Evolutionary conservation across 2,888 invertebrate species (phyloP), one percentile per base, ranked within the genome.

Genomic region (Pristionchus japonicus): DNA sequence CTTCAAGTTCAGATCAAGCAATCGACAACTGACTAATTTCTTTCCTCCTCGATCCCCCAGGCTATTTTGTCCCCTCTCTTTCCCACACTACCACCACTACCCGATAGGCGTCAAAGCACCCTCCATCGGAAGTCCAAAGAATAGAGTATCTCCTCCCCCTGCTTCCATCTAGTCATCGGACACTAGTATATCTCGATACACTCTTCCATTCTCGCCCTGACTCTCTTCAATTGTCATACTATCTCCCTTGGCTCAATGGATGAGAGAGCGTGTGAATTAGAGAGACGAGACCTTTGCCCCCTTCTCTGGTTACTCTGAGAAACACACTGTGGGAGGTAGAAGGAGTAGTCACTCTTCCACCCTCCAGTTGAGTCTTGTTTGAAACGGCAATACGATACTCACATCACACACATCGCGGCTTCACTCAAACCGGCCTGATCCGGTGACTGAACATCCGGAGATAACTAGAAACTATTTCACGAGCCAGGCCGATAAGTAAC

Each of bases 41-140:
- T 20, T 3, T 20, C 40, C 70, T 31, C 40, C 40, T 40, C 37
- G 37, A 23, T 74, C 70, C 70, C 34, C 40, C 40, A 40, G 43
- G 20, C 80, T 49, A 20, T 82, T 52, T 82, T 20, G 49, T 4
- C 20, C 34, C 49, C 47, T 27, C 77, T 43, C 17, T 77, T 20
- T 70, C 37, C 20, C 70, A n/a, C n/a, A n/a, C n/a, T n/a, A n/a
- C n/a, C n/a, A 31, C 77, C n/a, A n/a, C 77, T 47, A 40, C 77
- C 3, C 77, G 1, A n/a, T n/a, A n/a, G n/a, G 43, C 77, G 40
- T 77, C 77, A 40, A 77, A 70, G 70, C 70, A n/a, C 43, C n/a
- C n/a, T 40, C 43, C 77, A 77, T 77, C 77, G 77, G 77, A 77
- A 77, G 77, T 77, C 49, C 52, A 57, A 57, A 82, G 82, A 49